A percentile compares a stretch with the other conserved stretches of the same genome.
phyloP scores from a whole-genome alignment of 1,140 invertebrate genomes.

The Oedothorax gibbosus region DNA sequence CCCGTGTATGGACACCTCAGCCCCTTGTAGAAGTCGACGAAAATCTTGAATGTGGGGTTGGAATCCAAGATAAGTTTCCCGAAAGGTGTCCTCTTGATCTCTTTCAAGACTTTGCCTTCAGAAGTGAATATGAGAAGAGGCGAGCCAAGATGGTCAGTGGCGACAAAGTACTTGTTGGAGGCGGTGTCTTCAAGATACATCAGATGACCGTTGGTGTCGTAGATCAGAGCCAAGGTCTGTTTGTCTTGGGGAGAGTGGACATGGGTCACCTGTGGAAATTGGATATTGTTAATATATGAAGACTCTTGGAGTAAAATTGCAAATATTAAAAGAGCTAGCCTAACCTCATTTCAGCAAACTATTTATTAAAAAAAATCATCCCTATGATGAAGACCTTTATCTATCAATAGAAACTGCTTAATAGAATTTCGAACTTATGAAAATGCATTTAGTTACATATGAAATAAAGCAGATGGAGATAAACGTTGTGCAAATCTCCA shows the following conservation, averaged over 20 bases:
- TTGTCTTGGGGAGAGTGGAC: slow-evolving; percentile 93
- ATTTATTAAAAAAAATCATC: slow-evolving; percentile 91
- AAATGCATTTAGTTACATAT: no score
- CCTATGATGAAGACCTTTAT: slow-evolving; percentile 65
- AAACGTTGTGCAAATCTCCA: no score
- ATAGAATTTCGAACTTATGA: no score
- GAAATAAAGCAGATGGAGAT: no score
- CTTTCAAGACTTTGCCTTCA: slow-evolving; percentile 90
- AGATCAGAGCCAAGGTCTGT: slow-evolving; percentile 83
- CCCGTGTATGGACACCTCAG: slow-evolving; percentile 90
- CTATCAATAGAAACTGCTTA: no score
- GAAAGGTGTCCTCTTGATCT: slow-evolving; percentile 93
- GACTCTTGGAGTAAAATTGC: not conserved
- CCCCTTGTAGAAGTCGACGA: slow-evolving; percentile 92
- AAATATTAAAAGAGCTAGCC: not conserved
- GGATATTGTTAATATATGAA: not conserved
- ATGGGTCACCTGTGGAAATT: slow-evolving; percentile 76
- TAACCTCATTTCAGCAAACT: slow-evolving; percentile 76
- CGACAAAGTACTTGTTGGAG: slow-evolving; percentile 87
- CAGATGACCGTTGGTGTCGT: slow-evolving; percentile 89
- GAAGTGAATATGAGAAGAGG: slow-evolving; percentile 95
- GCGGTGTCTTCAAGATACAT: slow-evolving; percentile 89
- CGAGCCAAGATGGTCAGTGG: slow-evolving; percentile 93
- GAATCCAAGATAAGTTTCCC: slow-evolving; percentile 95
- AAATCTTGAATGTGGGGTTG: slow-evolving; percentile 92